phyloP scores from a whole-genome alignment of 2,888 invertebrate genomes.

The Temnothorax unifasciatus region DNA sequence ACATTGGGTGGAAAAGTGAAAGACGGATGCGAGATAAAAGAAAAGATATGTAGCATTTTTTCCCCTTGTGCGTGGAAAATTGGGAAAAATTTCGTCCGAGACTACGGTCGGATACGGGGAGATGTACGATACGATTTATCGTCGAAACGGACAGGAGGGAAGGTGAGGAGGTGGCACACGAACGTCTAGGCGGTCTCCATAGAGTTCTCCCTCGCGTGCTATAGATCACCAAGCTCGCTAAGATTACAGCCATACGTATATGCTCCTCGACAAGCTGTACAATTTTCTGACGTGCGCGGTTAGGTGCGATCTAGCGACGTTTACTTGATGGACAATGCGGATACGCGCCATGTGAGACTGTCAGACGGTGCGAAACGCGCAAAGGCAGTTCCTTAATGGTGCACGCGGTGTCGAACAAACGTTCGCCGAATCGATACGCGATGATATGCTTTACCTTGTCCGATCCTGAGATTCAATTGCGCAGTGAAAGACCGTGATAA shows the following conservation, averaged over 20 bases:
- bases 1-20: not conserved
- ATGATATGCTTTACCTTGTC: not conserved
- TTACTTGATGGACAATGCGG: constrained; percentile 6
- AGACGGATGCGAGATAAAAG: not conserved
- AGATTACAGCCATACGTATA: constrained; percentile 69
- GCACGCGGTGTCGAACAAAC: not conserved
- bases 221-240: constrained; percentile 60
- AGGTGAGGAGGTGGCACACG: constrained; percentile 20
- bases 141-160: constrained; percentile 6
- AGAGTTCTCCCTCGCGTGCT: constrained; percentile 52
- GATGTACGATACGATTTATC: constrained; percentile 63
- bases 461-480: not conserved
- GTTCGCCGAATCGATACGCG: not conserved
- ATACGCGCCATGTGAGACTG: not conserved
- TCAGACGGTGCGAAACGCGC: not conserved
- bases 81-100: constrained; percentile 29
- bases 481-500: not conserved
- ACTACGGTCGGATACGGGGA: not conserved
- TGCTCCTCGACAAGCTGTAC: constrained; percentile 54
- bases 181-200: constrained; percentile 29
- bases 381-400: not conserved
- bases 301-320: constrained; percentile 12
- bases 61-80: not conserved
- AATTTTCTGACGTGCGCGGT: constrained; percentile 53
- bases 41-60: not conserved